Evolutionary conservation across 2,113 vertebrate genomes (phyloP).

Genomic region (Tachysurus vachellii): DNA sequence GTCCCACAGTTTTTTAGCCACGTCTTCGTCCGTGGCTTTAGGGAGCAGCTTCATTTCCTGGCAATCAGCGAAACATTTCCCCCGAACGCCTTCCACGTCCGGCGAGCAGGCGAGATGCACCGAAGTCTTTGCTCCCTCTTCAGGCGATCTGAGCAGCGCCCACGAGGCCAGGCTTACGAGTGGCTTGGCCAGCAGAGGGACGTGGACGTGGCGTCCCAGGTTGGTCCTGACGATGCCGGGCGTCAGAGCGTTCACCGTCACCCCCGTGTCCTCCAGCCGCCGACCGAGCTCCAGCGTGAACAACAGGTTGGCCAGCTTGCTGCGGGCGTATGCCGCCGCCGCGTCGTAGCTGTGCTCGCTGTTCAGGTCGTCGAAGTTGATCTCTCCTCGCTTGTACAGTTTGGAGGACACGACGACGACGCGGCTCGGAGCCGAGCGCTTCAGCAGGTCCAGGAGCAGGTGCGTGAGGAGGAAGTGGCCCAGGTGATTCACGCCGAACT

Average conservation of each 20-base stretch:
- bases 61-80: conserved; percentile 86
- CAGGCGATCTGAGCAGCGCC: conserved; percentile 83
- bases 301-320: conserved; percentile 88
- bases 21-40: conserved; percentile 81
- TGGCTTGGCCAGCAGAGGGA: conserved; percentile 81
- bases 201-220: conserved; percentile 80
- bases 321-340: conserved; percentile 84
- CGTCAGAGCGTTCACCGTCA: conserved; percentile 82
- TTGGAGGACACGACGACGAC: conserved; percentile 88
- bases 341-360: conserved; percentile 84
- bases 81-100: conserved; percentile 79
- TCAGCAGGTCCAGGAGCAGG: conserved; percentile 85
- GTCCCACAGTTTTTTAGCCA: conserved; percentile 89
- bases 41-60: conserved; percentile 81
- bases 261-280: conserved; percentile 79
- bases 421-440: conserved; percentile 85
- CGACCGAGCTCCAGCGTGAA: conserved; percentile 83
- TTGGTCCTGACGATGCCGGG: conserved; percentile 88
- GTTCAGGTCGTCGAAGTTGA: conserved; percentile 90
- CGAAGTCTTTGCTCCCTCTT: conserved; percentile 84
- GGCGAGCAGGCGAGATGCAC: conserved; percentile 83
- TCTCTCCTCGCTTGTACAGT: conserved; percentile 88
- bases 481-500: conserved; percentile 89
- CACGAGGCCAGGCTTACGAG: conserved; percentile 80
- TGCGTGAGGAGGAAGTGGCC: conserved; percentile 89